phyloP scores from a whole-genome alignment of 2,113 vertebrate genomes.

The Australoheros scitulus region DNA sequence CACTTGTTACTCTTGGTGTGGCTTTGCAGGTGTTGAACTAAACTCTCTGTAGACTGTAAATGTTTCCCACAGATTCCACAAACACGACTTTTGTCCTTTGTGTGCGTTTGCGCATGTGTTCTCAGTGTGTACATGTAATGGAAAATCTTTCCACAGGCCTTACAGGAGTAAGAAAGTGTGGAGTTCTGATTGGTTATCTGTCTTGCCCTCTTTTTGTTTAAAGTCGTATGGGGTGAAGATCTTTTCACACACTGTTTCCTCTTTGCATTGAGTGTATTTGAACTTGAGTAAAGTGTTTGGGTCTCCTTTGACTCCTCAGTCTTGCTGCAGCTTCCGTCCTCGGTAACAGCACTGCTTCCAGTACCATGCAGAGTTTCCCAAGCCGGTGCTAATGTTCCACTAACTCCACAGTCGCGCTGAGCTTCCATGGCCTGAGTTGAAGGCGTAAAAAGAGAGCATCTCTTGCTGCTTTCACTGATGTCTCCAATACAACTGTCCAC shows the following conservation, averaged over 20 bases:
- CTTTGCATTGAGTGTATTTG: neutral
- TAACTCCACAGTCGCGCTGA: neutral
- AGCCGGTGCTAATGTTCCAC: neutral
- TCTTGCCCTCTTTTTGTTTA: neutral
- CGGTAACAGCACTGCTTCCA: neutral
- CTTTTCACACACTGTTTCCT: neutral
- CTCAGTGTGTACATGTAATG: slow-evolving; percentile 23
- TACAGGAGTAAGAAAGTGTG: neutral
- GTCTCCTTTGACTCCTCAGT: neutral
- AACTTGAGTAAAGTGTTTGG: neutral
- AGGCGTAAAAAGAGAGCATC: neutral
- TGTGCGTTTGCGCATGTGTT: slow-evolving; percentile 11
- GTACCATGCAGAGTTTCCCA: neutral
- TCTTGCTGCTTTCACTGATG: neutral
- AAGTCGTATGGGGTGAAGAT: neutral
- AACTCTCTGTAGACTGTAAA: neutral
- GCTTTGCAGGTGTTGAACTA: slow-evolving; percentile 25
- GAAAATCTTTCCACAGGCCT: slow-evolving; percentile 46
- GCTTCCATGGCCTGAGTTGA: neutral
- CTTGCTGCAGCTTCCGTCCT: neutral
- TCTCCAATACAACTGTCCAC: neutral
- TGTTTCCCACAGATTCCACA: slow-evolving; percentile 43
- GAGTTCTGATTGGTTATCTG: neutral
- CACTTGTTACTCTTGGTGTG: slow-evolving; percentile 25
- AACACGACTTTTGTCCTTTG: slow-evolving; percentile 2